Evolutionary conservation across 2,888 invertebrate genomes (phyloP), one percentile per base, ranked within the genome.

Genomic region (Cyrtodaria siliqua): DNA sequence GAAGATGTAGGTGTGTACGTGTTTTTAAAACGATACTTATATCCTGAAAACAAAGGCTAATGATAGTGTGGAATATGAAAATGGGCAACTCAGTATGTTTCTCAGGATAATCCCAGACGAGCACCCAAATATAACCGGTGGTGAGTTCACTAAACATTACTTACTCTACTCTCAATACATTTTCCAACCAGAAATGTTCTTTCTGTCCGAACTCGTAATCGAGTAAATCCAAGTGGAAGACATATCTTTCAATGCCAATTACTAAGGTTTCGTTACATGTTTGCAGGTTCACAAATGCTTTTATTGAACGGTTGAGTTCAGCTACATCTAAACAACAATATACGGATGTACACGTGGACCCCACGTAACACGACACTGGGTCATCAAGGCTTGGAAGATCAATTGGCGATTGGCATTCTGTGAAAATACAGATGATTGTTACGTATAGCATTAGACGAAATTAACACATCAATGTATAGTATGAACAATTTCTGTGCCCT

Each of bases 121-220:
- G 1, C 23, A 49, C n/a, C n/a, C n/a, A n/a, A n/a, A n/a, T n/a
- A n/a, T n/a, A n/a, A n/a, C n/a, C n/a, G n/a, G n/a, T n/a, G 52
- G 23, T 52, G 44, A 44, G 14, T 40, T 9, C 40, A n/a, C n/a
- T n/a, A n/a, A n/a, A n/a, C n/a, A n/a, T n/a, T 57, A 73, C 84
- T 79, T 79, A 82, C 84, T 82, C 68, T 4, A 82, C 23, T 38
- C 74, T 61, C 2, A 84, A 49, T 1, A 82, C 61, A 27, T 71
- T 74, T 40, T 71, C 70, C 50, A 84, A 40, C 59, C 73, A 66
- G 38, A 80, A 75, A 26, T 62, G 60, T 12, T 82, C 77, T 23
- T 18, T 27, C 52, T 57, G 59, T 47, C 84, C 84, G 69, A 64
- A 84, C 2, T 61, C 42, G 29, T 80, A 84, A 18, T 69, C 73